These are phyloP conservation scores for Diadophis punctatus DNA, from an alignment of 2,113 vertebrate species.

Conservation along the genomic window DNA sequence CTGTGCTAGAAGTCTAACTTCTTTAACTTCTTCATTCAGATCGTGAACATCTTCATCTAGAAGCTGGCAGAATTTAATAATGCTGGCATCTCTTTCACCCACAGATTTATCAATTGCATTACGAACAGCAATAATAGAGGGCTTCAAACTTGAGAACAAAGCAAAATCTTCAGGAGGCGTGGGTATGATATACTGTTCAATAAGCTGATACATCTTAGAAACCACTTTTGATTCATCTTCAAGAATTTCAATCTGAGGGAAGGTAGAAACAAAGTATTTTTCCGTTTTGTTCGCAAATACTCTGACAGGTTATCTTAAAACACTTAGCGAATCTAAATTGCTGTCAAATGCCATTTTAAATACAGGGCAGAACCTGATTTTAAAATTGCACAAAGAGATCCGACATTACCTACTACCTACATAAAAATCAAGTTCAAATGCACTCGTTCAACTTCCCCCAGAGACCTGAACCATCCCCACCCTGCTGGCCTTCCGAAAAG, in stretches of 20 bases:
- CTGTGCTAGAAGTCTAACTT: slow-evolving; percentile 67
- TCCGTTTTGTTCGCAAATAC: neutral
- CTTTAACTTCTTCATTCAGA: slow-evolving; percentile 71
- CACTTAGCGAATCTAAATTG: neutral
- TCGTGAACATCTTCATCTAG: slow-evolving; percentile 74
- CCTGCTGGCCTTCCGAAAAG: too few species aligned
- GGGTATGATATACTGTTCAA: slow-evolving; percentile 72
- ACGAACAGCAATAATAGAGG: slow-evolving; percentile 65
- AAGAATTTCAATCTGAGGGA: slow-evolving; percentile 71
- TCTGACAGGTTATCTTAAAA: neutral
- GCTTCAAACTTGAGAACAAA: slow-evolving; percentile 72
- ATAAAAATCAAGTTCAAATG: neutral
- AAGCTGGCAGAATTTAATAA: slow-evolving; percentile 71
- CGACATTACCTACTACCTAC: neutral
- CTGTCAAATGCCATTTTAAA: neutral
- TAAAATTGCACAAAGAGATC: neutral
- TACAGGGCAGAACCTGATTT: neutral
- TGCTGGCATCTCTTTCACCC: slow-evolving; percentile 62
- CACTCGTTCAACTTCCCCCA: too few species aligned
- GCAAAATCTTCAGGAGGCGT: slow-evolving; percentile 78
- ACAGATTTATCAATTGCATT: slow-evolving; percentile 68
- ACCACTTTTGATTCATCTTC: slow-evolving; percentile 72
- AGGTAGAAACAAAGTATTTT: neutral
- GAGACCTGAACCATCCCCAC: too few species aligned
- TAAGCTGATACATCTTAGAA: slow-evolving; percentile 79